Conservation (phyloP, 1,140 invertebrate genomes). For the Diprion similis region DNA sequence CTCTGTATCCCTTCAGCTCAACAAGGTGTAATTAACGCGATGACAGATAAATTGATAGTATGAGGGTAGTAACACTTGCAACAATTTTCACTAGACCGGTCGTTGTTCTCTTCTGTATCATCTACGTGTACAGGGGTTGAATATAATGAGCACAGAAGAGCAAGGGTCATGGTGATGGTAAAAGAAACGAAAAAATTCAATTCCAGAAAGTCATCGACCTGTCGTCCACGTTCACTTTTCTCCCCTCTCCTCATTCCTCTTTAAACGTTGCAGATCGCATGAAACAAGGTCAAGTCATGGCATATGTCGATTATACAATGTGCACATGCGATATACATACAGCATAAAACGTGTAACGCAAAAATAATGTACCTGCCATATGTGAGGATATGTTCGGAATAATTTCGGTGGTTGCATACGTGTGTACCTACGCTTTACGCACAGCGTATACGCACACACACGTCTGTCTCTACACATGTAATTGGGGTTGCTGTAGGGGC, state of each 20-base stretch:
- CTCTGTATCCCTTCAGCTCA: no score
- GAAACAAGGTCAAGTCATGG: slow-evolving; percentile 2
- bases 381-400: background rate
- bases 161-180: background rate
- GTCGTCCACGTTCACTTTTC: background rate
- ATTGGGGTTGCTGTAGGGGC: no score
- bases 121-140: background rate
- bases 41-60: background rate
- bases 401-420: no score
- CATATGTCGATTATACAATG: background rate
- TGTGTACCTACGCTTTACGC: no score
- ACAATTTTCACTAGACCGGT: background rate
- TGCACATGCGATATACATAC: background rate
- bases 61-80: background rate
- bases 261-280: background rate
- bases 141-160: background rate
- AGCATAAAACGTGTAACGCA: background rate
- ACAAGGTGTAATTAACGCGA: background rate
- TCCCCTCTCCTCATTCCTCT: background rate
- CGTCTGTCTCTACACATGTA: no score
- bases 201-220: background rate
- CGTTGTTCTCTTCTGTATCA: background rate
- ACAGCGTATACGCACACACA: no score
- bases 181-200: background rate
- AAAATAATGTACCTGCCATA: slow-evolving; percentile 8